Conservation (phyloP, 2,797 vertebrate species). For the Hippoglossus hippoglossus region DNA sequence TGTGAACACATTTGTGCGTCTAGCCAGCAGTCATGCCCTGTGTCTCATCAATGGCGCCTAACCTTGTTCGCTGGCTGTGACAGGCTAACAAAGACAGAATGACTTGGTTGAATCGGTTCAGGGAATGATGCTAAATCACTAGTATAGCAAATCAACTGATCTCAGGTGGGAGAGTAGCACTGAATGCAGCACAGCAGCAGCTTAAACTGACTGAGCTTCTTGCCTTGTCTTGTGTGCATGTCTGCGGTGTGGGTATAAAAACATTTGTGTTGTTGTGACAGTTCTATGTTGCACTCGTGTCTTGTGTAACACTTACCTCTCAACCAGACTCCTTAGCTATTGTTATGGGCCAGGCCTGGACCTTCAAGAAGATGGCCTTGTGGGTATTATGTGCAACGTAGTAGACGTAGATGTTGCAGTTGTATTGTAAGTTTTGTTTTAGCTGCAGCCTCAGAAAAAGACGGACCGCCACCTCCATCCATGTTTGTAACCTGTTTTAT, state of each 20-base stretch:
- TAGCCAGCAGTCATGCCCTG: slow-evolving; percentile 4
- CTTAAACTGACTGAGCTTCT: slow-evolving; percentile 58
- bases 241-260: neutral
- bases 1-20: slow-evolving; percentile 12
- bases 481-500: too few species aligned
- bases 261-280: slow-evolving; percentile 23
- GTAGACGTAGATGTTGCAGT: too few species aligned
- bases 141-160: slow-evolving; percentile 56
- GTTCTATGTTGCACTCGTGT: neutral
- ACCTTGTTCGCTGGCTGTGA: slow-evolving; percentile 40
- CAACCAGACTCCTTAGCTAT: too few species aligned
- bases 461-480: too few species aligned
- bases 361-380: too few species aligned
- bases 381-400: too few species aligned
- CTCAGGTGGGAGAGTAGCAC: slow-evolving; percentile 26
- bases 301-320: neutral
- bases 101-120: slow-evolving; percentile 18
- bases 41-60: slow-evolving; percentile 28
- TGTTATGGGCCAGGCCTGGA: too few species aligned
- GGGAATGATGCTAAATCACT: slow-evolving; percentile 44
- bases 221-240: slow-evolving; percentile 20
- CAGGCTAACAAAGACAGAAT: slow-evolving; percentile 34
- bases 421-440: too few species aligned
- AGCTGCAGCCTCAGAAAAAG: too few species aligned
- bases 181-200: slow-evolving; percentile 44